Evolutionary conservation across 2,797 vertebrate species (phyloP), one percentile per base, ranked within the genome.

Genomic region (Sebastes melanostomus): DNA sequence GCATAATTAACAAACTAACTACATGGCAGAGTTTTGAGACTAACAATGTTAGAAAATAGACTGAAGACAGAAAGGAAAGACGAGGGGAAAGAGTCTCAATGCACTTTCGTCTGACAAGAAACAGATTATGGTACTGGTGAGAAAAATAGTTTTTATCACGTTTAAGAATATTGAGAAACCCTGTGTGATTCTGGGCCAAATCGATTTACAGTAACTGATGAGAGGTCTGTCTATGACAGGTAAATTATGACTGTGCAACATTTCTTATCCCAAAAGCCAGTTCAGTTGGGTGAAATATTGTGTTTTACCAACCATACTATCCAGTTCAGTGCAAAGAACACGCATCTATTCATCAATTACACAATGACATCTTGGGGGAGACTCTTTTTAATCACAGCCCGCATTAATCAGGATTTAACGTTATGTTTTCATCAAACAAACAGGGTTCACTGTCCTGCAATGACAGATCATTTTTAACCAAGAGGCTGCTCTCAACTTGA

Each of bases 371-470:
- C 56, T 82, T 52, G 58, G 71, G 67, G 65, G 74, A 88, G 77
- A 80, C 66, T 77, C 82, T 82, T 90, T 90, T 86, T 90, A 93
- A 92, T 92, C 85, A 90, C 61, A 72, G 75, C 55, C 34, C 4
- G 14, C 88, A 92, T 94, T 91, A 71, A 91, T 95, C 92, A 93
- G 59, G 77, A 89, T 90, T 90, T 86, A 88, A 76, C 83, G 67
- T 81, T 77, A 62, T 42, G 71, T 86, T 88, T 86, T 88, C 86
- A 87, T 90, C 80, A 82, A 77, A 86, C 62, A 69, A 81, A 85
- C 82, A 67, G 1, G 66, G 77, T 87, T 87, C 56, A 62, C 62
- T 52, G 71, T 71, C 72, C 63, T 27, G 36, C 60, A 54, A 14
- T 79, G 82, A 84, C 84, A 81, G 78, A 42, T 60, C 54, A 74